Evolutionary conservation across 1,140 invertebrate species (phyloP), one percentile per base, ranked within the genome.

Genomic region (Zaprionus camerounensis): DNA sequence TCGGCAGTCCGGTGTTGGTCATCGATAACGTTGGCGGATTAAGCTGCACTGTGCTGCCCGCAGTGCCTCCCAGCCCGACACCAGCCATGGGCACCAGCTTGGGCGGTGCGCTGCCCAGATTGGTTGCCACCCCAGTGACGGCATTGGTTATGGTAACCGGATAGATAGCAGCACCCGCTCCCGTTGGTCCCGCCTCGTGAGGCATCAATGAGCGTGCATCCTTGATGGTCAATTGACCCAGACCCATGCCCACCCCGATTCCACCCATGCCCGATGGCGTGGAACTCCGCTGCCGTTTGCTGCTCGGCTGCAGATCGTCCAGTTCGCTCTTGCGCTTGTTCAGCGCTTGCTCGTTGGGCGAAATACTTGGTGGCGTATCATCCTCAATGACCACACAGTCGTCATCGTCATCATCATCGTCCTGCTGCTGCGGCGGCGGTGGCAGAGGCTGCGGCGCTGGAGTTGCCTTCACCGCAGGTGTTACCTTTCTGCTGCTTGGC

Each of bases 381-480:
- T 95, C 95, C 46, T 94, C 94, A 75, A 95, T 94, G 20, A 94
- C 94, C 46, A 94, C 93, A 80, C 95, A 94, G 63, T 94, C 95
- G 76, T 95, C 93, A 82, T 95, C 94, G 82, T 94, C 94, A 69
- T 93, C 92, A 57, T 93, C 92, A 15, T 93, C 91, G 24, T 80
- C 85, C 24, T 62, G 49, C 31, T 55, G 63, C 31, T 26, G 62
- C 11, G 41, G 56, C 9, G 73, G 56, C 2, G 84, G 76, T n/a
- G 78, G 82, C 13, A 76, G 78, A 20, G 71, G 51, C 1, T 71
- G 74, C 53, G 76, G 76, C 13, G 62, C 17, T 38, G 75, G 44
- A 4, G 70, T 56, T 49, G 62, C 59, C 51, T 82, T 64, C 17
- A 78, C 41, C 9, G 36, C 26, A 12, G 53, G 51, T 11, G 62